Evolutionary conservation across 2,797 vertebrate genomes (phyloP).

Genomic region (Centropyge bicolor): DNA sequence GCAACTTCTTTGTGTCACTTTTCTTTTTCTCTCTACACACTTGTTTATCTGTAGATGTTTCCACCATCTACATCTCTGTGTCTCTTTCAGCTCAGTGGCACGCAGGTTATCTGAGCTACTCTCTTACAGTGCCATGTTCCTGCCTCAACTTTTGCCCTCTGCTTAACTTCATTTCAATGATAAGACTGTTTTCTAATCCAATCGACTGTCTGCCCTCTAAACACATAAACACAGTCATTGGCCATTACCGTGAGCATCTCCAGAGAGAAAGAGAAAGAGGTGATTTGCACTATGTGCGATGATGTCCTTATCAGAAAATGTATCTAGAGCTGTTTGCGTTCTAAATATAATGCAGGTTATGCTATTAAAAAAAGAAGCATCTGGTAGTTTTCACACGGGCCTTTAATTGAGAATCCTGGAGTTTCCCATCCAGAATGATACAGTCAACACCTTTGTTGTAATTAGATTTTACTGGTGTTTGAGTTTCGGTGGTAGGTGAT

Average conservation of each 20-base stretch:
- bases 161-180: slow-evolving; percentile 69
- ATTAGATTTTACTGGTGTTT: slow-evolving; percentile 24
- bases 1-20: background rate
- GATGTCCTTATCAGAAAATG: slow-evolving; percentile 20
- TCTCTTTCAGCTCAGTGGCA: slow-evolving; percentile 11
- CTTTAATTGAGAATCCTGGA: background rate
- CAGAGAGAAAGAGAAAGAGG: slow-evolving; percentile 44
- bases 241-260: slow-evolving; percentile 54
- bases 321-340: slow-evolving; percentile 3
- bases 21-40: background rate
- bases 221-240: slow-evolving; percentile 52
- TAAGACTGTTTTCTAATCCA: slow-evolving; percentile 65
- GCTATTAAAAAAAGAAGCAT: slow-evolving; percentile 31
- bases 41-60: background rate
- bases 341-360: slow-evolving; percentile 40
- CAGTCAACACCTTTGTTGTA: background rate
- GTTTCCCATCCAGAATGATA: background rate
- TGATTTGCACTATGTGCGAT: slow-evolving; percentile 31
- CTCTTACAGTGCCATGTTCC: slow-evolving; percentile 17
- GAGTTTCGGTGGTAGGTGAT: background rate
- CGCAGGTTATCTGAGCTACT: background rate
- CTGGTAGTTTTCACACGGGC: background rate
- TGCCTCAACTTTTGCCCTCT: slow-evolving; percentile 64
- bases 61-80: background rate
- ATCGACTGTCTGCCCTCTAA: slow-evolving; percentile 53